These are phyloP conservation scores for Erebia aethiops DNA, from an alignment of 2,888 invertebrate species.

Conservation along the genomic window DNA sequence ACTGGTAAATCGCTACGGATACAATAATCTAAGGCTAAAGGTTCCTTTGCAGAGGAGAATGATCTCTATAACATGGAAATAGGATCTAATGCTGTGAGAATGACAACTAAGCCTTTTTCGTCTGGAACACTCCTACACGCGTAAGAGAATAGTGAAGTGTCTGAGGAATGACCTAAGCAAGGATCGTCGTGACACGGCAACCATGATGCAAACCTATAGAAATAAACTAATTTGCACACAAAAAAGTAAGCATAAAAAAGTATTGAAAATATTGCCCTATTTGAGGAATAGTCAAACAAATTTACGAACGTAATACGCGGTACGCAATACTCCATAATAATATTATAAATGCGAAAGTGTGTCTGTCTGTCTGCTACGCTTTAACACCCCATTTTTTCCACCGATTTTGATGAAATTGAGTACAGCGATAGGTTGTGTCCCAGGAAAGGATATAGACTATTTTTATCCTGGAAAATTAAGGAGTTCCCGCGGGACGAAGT, in stretches of 20 bases:
- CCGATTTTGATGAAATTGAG: no score
- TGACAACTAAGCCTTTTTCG: constrained; percentile 36
- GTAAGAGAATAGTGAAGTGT: constrained; percentile 59
- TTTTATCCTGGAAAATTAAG: no score
- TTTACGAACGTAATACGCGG: background rate
- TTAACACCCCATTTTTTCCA: no score
- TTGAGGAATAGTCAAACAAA: no score
- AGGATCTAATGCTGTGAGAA: constrained; percentile 34
- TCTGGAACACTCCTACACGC: constrained; percentile 61
- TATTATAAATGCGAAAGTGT: background rate
- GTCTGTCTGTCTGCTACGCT: no score
- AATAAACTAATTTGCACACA: no score
- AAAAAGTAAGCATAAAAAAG: no score
- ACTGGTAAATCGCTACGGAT: constrained; percentile 20
- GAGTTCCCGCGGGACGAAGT: no score
- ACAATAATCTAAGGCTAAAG: constrained; percentile 17
- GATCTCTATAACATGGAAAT: constrained; percentile 38
- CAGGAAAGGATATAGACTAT: no score
- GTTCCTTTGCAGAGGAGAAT: constrained; percentile 34
- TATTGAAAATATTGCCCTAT: no score
- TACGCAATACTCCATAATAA: background rate
- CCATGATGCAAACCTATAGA: constrained; percentile 23
- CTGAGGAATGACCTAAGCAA: constrained; percentile 51
- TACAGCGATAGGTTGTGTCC: no score
- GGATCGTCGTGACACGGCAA: constrained; percentile 33